Conservation (phyloP, 2,797 vertebrate species). For the Poecile montanus region DNA sequence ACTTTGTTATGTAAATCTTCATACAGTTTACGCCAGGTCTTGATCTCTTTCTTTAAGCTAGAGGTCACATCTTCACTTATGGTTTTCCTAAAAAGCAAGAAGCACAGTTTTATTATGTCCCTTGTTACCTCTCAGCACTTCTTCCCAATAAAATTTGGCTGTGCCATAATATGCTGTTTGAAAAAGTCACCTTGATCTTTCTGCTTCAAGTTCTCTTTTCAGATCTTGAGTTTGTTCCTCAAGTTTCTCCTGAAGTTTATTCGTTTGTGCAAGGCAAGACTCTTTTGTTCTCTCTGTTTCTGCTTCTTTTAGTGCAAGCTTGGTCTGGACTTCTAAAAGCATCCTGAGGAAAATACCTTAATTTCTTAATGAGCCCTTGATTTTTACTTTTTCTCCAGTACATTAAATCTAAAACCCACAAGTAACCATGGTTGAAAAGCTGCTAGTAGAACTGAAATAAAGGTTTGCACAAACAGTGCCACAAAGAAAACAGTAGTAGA, state of each 20-base stretch:
- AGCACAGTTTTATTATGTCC: not conserved
- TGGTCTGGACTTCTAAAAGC: slow-evolving; percentile 82
- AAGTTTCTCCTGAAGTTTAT: slow-evolving; percentile 71
- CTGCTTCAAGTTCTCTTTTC: slow-evolving; percentile 71
- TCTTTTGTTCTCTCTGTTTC: slow-evolving; percentile 75
- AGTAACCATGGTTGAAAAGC: not conserved
- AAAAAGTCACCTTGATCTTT: slow-evolving; percentile 76
- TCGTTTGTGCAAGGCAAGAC: slow-evolving; percentile 66
- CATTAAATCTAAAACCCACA: not conserved
- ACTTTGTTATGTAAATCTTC: slow-evolving; percentile 84
- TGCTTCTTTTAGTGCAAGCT: slow-evolving; percentile 79
- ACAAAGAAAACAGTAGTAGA: not conserved
- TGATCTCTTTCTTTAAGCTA: slow-evolving; percentile 65
- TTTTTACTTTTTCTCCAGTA: not conserved
- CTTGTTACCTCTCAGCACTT: not conserved
- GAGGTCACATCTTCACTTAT: slow-evolving; percentile 11
- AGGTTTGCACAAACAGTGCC: not conserved
- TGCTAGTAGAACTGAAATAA: not conserved
- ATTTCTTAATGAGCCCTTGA: not conserved
- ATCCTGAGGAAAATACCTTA: slow-evolving; percentile 71
- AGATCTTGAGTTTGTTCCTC: slow-evolving; percentile 74
- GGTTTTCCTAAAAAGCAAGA: slow-evolving; percentile 57
- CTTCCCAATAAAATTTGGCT: not conserved
- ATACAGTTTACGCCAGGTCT: slow-evolving; percentile 81
- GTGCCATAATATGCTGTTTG: not conserved